These are phyloP conservation scores for Hyposmocoma kahamanoa DNA, from an alignment of 1,140 invertebrate species.

Conservation along the genomic window DNA sequence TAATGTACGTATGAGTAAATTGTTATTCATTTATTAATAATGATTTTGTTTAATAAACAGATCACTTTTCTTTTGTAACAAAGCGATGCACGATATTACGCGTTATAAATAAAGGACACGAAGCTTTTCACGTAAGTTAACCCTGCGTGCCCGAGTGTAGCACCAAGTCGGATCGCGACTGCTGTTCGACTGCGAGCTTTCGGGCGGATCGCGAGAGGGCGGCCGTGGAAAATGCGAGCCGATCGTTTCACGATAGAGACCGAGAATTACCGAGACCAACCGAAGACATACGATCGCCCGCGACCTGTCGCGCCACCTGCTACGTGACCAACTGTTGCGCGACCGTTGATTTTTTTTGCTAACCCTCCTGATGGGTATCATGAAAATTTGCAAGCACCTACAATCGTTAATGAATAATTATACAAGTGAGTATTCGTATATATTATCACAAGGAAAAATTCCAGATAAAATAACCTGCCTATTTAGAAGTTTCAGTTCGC, in stretches of 20 bases:
- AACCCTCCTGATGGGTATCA: slow-evolving; percentile 34
- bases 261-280: slow-evolving; percentile 30
- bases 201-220: slow-evolving; percentile 66
- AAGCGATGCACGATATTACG: too few species aligned
- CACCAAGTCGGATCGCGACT: slow-evolving; percentile 45
- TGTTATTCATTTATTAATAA: too few species aligned
- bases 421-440: too few species aligned
- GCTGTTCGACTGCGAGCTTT: slow-evolving; percentile 63
- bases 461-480: too few species aligned
- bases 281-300: slow-evolving; percentile 16
- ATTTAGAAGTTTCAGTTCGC: too few species aligned
- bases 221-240: slow-evolving; percentile 52
- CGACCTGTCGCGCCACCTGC: slow-evolving; percentile 68
- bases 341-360: slow-evolving; percentile 68
- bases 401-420: slow-evolving; percentile 15
- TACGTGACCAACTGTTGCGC: slow-evolving; percentile 64
- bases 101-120: not conserved
- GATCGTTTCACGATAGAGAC: not conserved
- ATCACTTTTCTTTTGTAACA: too few species aligned
- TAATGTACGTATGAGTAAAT: too few species aligned
- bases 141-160: slow-evolving; percentile 13
- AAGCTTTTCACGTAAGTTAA: not conserved
- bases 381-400: slow-evolving; percentile 48
- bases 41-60: too few species aligned
- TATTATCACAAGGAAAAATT: too few species aligned